Percentiles rank a stretch among this genome's conserved stretches.
Evolutionary conservation across 2,113 vertebrate species (phyloP).

Genomic region (Ammospiza caudacuta): DNA sequence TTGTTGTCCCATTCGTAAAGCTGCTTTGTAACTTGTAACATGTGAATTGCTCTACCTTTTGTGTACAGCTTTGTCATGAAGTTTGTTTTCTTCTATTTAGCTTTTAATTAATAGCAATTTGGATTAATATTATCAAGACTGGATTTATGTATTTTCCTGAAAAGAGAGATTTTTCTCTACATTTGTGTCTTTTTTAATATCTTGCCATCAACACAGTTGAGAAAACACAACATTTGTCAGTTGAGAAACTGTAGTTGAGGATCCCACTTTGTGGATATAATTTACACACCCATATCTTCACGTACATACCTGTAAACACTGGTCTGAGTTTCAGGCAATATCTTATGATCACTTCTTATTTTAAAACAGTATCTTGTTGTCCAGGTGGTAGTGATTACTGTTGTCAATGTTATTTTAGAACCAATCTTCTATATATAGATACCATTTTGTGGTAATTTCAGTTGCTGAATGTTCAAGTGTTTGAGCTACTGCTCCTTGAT

Average conservation of each 20-base stretch:
- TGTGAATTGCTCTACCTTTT: background rate
- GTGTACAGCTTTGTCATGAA: background rate
- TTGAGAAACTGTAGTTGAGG: background rate
- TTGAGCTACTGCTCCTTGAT: background rate
- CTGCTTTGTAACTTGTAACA: background rate
- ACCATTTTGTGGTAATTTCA: background rate
- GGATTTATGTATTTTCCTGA: background rate
- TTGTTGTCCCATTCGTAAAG: background rate
- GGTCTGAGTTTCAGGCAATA: background rate
- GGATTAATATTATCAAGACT: background rate
- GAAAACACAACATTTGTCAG: background rate
- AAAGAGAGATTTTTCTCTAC: background rate
- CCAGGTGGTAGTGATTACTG: background rate
- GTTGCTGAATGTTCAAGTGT: background rate
- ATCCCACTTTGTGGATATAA: background rate
- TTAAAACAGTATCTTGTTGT: background rate
- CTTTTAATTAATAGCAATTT: background rate
- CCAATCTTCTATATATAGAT: background rate
- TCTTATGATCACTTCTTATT: background rate
- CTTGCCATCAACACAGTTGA: background rate
- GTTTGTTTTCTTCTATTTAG: background rate
- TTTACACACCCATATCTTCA: background rate
- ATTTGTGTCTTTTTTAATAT: background rate
- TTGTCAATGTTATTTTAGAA: background rate
- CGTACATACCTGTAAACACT: background rate